Evolutionary conservation across 2,888 invertebrate genomes (phyloP).

Genomic region (Eupeodes luniger): DNA sequence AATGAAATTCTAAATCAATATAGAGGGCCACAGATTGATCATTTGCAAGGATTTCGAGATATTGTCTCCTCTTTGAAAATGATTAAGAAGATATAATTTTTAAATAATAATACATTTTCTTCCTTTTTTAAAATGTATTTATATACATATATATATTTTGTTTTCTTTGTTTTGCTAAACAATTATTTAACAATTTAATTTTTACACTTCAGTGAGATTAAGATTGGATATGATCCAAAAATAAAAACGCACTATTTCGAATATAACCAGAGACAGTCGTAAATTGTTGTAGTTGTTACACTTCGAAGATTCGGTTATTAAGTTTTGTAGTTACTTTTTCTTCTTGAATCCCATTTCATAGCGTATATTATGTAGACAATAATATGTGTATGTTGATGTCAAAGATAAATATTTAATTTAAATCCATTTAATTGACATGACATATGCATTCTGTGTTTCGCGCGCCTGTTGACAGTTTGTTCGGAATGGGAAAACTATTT

Average conservation of each 20-base stretch:
- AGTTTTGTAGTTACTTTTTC: constrained; percentile 21
- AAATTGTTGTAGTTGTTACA: constrained; percentile 22
- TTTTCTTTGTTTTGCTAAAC: constrained; percentile 35
- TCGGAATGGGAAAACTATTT: constrained; percentile 58
- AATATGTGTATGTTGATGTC: constrained; percentile 37
- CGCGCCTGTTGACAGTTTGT: constrained; percentile 60
- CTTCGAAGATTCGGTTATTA: constrained; percentile 39
- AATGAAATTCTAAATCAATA: constrained; percentile 69
- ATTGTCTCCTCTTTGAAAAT: neutral
- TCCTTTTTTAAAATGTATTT: constrained; percentile 9
- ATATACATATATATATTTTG: neutral
- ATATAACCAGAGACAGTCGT: constrained; percentile 22
- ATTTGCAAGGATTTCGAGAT: constrained; percentile 13
- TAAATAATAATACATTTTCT: constrained; percentile 14
- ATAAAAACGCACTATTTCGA: constrained; percentile 60
- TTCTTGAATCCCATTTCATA: constrained; percentile 29
- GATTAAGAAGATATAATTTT: constrained; percentile 41
- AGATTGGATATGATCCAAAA: constrained; percentile 69
- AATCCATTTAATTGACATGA: constrained; percentile 68
- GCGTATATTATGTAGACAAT: constrained; percentile 1
- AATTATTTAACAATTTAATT: constrained; percentile 66
- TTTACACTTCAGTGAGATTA: constrained; percentile 47
- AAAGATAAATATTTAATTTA: constrained; percentile 67
- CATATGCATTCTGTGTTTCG: constrained; percentile 59
- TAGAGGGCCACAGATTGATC: constrained; percentile 61